Conservation (phyloP, 2,113 vertebrate genomes). For the Podarcis raffonei region DNA sequence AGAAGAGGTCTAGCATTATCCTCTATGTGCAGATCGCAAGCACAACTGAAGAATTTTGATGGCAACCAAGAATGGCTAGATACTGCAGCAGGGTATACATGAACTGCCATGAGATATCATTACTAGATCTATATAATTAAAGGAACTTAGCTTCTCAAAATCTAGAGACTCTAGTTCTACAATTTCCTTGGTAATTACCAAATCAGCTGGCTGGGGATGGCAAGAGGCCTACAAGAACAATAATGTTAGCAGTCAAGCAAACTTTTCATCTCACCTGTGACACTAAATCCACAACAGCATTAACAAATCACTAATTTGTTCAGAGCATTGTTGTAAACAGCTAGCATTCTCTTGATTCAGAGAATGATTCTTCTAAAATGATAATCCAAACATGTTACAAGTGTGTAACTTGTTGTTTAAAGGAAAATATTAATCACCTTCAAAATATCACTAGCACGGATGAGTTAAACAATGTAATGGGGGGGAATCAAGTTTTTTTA, state of each 20-base stretch:
- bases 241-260: not conserved
- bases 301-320: not conserved
- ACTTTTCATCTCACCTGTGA: not conserved
- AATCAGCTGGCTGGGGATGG: not conserved
- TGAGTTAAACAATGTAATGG: not conserved
- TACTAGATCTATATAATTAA: not conserved
- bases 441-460: not conserved
- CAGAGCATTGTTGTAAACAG: not conserved
- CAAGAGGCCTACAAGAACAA: not conserved
- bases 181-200: not conserved
- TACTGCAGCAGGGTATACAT: not conserved
- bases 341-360: not conserved
- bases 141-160: not conserved
- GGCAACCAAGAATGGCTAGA: not conserved
- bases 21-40: not conserved
- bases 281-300: not conserved
- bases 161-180: not conserved
- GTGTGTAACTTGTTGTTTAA: not conserved
- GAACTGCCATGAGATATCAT: not conserved
- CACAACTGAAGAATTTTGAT: not conserved
- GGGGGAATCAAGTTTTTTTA: not conserved
- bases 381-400: not conserved
- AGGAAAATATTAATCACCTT: not conserved
- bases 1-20: not conserved
- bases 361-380: not conserved